These are phyloP conservation scores for Condylura cristata DNA, from an alignment of 2,113 vertebrate genomes.

Conservation along the genomic window DNA sequence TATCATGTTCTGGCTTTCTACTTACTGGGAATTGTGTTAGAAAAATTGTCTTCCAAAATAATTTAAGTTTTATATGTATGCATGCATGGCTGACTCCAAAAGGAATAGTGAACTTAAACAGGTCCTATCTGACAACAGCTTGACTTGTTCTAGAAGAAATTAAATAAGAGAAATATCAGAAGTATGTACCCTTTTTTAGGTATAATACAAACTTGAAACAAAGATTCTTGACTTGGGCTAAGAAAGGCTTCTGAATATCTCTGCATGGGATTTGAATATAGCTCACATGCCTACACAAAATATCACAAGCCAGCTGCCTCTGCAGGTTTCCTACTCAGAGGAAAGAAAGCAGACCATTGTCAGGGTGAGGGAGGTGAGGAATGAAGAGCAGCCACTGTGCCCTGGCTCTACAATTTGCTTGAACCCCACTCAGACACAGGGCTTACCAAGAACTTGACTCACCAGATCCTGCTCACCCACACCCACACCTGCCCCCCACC, in stretches of 20 bases:
- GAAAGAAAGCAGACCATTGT: slow-evolving; percentile 64
- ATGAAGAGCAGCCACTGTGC: slow-evolving; percentile 33
- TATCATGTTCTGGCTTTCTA: slow-evolving; percentile 3
- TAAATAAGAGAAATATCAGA: background rate
- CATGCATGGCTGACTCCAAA: slow-evolving; percentile 50
- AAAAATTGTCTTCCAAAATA: slow-evolving; percentile 67
- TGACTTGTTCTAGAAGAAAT: slow-evolving; percentile 41
- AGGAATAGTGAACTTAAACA: slow-evolving; percentile 37
- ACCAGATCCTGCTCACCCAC: no score
- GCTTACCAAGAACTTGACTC: background rate
- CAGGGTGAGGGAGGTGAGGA: slow-evolving; percentile 49
- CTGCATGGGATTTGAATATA: slow-evolving; percentile 37
- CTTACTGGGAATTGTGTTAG: slow-evolving; percentile 22
- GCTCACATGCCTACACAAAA: slow-evolving; percentile 49
- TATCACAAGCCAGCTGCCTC: slow-evolving; percentile 60
- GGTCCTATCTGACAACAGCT: slow-evolving; percentile 4
- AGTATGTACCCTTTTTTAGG: background rate
- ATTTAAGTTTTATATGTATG: slow-evolving; percentile 39
- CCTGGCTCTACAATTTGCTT: background rate
- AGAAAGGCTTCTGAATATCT: slow-evolving; percentile 24
- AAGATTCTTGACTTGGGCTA: slow-evolving; percentile 4
- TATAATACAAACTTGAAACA: background rate
- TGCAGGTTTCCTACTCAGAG: slow-evolving; percentile 65
- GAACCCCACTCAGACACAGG: background rate
- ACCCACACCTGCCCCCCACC: accelerated